Evolutionary conservation across 2,888 invertebrate species (phyloP), one percentile per base, ranked within the genome.

Genomic region (Glyphotaelius pellucidus): DNA sequence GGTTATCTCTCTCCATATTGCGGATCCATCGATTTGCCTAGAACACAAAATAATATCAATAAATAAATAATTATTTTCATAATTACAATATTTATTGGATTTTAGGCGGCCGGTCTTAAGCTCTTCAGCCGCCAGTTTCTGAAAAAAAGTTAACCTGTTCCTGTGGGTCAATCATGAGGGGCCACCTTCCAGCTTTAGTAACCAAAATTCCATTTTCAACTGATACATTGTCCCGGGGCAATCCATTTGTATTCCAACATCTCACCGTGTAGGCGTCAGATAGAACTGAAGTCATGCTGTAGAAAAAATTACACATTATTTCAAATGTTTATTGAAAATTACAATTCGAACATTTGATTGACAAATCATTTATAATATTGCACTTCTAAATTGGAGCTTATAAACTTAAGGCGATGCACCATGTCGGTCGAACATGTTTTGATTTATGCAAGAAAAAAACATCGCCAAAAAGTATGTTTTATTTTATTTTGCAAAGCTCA

Each of bases 91-190:
- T 35, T 38, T 14, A 12, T 42, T 38, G 5, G 47, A 30, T 47
- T 38, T 15, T 35, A 32, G 85, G n/a, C n/a, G 25, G 38, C 38
- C 15, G 14, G 11, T 25, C 4, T 85, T 12, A 30, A 30, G 30
- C 9, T 31, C n/a, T 47, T 14, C 30, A 88, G n/a, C n/a, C 52
- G 47, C 87, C 12, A 52, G 67, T 25, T 7, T 81, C 15, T 31
- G 3, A 81, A 86, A 14, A 3, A n/a, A 38, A n/a, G 38, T 19
- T 38, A 30, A 98, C 98, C 96, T 99, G 99, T 94, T 99, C 99
- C 95, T 99, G 99, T 0, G 99, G 99, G 95, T 99, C 99, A 93
- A 99, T 98, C 97, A 99, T 98, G 31, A 99, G 96, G 0, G 99
- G 98, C 98, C 98, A 98, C 25, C 98, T 96, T 12, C 98, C 97